A percentile compares a stretch with the other conserved stretches of the same genome.
Evolutionary conservation across 2,113 vertebrate species (phyloP).

Genomic region (Sylvietta virens): DNA sequence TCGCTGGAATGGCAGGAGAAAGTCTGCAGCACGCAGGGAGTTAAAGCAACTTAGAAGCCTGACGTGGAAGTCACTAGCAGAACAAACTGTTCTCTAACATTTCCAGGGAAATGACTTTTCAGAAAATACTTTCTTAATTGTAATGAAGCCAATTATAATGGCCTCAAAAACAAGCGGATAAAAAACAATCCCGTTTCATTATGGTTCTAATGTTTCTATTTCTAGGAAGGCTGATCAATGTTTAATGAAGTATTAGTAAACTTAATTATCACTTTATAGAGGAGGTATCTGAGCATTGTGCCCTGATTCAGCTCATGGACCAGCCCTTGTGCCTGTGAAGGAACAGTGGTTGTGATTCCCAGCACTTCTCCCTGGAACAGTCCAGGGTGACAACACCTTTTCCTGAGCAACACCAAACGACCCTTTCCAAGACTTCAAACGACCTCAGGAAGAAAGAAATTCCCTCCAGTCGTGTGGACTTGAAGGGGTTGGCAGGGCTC

Average conservation of each 20-base stretch:
- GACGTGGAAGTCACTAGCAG: conserved; percentile 26
- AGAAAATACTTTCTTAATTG: conserved; percentile 61
- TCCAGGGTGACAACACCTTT: neutral
- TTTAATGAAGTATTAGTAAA: conserved; percentile 60
- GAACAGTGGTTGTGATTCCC: neutral
- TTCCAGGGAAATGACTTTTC: conserved; percentile 57
- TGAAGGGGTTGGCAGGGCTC: neutral
- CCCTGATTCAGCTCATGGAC: neutral
- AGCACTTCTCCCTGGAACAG: neutral
- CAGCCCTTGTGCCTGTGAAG: neutral
- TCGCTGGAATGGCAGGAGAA: neutral
- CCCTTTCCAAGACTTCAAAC: neutral
- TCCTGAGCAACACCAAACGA: neutral
- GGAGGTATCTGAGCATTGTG: neutral
- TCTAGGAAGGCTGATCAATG: conserved; percentile 52
- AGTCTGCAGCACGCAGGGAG: conserved; percentile 14
- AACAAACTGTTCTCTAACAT: conserved; percentile 62
- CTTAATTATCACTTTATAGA: conserved; percentile 27
- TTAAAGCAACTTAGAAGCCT: conserved; percentile 30
- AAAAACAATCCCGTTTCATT: conserved; percentile 31
- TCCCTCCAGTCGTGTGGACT: neutral
- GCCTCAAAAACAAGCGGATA: conserved; percentile 45
- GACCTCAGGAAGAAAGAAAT: neutral
- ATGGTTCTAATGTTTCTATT: conserved; percentile 46
- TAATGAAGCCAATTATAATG: conserved; percentile 56